Evolutionary conservation across 2,888 invertebrate species (phyloP).

Genomic region (Hartigia nigra): DNA sequence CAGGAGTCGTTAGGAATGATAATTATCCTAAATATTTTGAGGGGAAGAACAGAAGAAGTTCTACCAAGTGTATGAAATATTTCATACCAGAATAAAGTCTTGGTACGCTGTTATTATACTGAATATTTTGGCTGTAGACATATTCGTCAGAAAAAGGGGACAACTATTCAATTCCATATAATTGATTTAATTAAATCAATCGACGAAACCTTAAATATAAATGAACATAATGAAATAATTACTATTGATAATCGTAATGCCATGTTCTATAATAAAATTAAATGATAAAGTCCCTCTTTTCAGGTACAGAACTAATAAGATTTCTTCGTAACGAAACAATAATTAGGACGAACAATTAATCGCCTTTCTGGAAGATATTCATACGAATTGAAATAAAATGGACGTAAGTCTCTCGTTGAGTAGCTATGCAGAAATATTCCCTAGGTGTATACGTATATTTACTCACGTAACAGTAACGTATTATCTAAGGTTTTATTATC

Average conservation of each 20-base stretch:
- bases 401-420: not conserved
- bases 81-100: not conserved
- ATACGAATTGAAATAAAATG: too few relatives aligned
- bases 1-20: not conserved
- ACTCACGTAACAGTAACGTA: not conserved
- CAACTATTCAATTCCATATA: not conserved
- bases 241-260: not conserved
- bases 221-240: not conserved
- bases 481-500: not conserved
- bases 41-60: not conserved
- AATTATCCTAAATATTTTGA: not conserved
- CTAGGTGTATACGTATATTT: not conserved
- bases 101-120: not conserved
- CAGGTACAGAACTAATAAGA: not conserved
- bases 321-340: too few relatives aligned
- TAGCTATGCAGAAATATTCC: not conserved
- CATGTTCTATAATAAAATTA: not conserved
- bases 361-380: not conserved
- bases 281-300: not conserved
- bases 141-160: not conserved
- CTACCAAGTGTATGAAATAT: not conserved
- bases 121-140: not conserved
- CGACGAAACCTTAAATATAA: not conserved
- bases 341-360: not conserved
- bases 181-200: not conserved